A percentile compares a stretch with the other conserved stretches of the same genome.
phyloP scores from a whole-genome alignment of 2,113 vertebrate genomes.

The Leucoraja erinaceus region DNA sequence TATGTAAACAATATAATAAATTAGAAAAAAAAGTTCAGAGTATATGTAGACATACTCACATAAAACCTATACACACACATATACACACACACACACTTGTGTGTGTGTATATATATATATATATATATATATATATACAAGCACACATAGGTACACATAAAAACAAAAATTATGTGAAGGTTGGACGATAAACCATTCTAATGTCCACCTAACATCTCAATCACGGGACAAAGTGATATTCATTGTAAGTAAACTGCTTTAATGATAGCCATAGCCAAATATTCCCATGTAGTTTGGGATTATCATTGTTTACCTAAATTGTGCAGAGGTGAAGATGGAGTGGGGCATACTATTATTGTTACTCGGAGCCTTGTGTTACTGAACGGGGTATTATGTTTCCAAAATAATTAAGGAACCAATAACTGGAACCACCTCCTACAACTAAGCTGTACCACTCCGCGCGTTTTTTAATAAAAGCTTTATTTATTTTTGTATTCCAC shows the following conservation, averaged over 20 bases:
- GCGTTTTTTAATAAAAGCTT: not conserved
- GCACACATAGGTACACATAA: too few relatives aligned
- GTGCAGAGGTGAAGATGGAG: not conserved
- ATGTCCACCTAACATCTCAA: not conserved
- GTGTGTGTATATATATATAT: too few relatives aligned
- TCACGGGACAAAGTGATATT: not conserved
- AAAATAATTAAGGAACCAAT: constrained; percentile 30
- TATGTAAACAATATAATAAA: too few relatives aligned
- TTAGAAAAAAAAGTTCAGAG: too few relatives aligned
- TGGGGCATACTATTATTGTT: not conserved
- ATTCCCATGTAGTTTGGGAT: not conserved
- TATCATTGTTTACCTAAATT: not conserved
- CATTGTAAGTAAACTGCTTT: not conserved
- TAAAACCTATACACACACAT: too few relatives aligned
- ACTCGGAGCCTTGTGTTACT: not conserved
- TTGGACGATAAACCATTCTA: too few relatives aligned
- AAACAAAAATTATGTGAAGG: too few relatives aligned
- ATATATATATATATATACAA: too few relatives aligned
- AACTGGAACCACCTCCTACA: constrained; percentile 18
- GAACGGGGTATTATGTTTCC: constrained; percentile 17
- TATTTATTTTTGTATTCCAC: not conserved
- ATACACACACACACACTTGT: too few relatives aligned
- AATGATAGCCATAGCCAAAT: not conserved
- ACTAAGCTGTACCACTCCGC: not conserved
- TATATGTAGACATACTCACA: too few relatives aligned